A percentile compares a stretch with the other conserved stretches of the same genome.
phyloP scores from a whole-genome alignment of 2,888 invertebrate species.

The Aporophyla nigra region DNA sequence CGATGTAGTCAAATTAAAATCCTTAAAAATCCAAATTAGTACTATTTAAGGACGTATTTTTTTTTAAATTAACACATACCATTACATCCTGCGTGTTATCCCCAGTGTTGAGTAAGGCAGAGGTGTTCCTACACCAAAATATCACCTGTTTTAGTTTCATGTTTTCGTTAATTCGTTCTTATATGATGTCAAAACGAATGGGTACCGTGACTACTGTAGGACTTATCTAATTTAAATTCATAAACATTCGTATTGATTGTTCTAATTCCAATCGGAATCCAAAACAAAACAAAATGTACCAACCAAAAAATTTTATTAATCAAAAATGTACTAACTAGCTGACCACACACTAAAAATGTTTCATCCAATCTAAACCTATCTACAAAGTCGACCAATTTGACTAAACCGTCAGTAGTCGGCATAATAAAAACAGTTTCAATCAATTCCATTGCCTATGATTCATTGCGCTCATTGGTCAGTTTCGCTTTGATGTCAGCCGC shows the following conservation, averaged over 20 bases:
- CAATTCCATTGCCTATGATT: conserved; percentile 82
- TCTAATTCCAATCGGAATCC: conserved; percentile 34
- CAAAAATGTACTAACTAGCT: conserved; percentile 47
- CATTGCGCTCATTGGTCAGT: conserved; percentile 80
- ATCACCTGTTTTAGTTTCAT: neutral
- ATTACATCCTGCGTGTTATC: no score
- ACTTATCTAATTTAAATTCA: neutral
- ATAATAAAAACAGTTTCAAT: conserved; percentile 78
- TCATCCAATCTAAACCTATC: conserved; percentile 62
- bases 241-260: conserved; percentile 1
- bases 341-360: conserved; percentile 49
- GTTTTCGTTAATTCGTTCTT: neutral
- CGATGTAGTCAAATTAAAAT: neutral
- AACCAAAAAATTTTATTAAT: conserved; percentile 46
- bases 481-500: conserved; percentile 79
- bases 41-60: neutral
- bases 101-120: no score
- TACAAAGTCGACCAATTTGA: conserved; percentile 63
- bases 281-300: conserved; percentile 30
- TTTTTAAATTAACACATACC: neutral
- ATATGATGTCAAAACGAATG: neutral
- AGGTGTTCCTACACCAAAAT: no score
- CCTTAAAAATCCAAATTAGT: neutral
- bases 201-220: neutral
- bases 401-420: conserved; percentile 70